Evolutionary conservation across 2,888 invertebrate species (phyloP), one percentile per base, ranked within the genome.

Genomic region (Cacoxenus indagator): DNA sequence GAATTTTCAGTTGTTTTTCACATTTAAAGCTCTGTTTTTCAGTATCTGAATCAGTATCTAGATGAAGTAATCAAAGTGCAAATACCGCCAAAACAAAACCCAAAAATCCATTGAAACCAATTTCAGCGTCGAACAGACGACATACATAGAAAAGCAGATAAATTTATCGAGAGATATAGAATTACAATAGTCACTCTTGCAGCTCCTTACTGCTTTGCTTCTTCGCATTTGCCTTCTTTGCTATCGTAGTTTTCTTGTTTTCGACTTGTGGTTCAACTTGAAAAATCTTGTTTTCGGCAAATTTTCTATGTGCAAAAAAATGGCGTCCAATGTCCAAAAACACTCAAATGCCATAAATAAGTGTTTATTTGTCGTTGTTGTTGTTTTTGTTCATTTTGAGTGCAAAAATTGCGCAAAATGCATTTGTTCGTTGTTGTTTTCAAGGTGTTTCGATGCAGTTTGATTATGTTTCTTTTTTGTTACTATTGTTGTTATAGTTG

Each of bases 271-370:
- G 74, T 74, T 75, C 74, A 76, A 78, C 77, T 77, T 77, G 78
- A 77, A 65, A 75, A 72, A 75, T 81, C 73, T 76, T 55, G 77
- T 75, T 75, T 72, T 64, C 57, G 72, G 66, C 64, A 70, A 72
- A 65, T 62, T 43, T 64, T 71, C 31, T 54, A 14, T 27, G 4
- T 57, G 43, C 24, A 29, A 37, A 29, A 59, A 59, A 59, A 59
- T 31, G 59, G 59, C 29, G 59, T 31, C n/a, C 11, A 22, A 70
- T 70, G 72, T 74, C 69, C 24, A 26, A 70, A 72, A 73, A 64
- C 75, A 71, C 76, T 71, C 71, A 70, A 80, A 81, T 77, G 78
- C 77, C 79, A 80, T 75, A 82, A 82, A 81, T 82, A 82, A 78
- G 78, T 80, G 80, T 74, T 78, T 75, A 72, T 75, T 64, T 69